Evolutionary conservation across 1,140 invertebrate species (phyloP).

Genomic region (Manduca sexta): DNA sequence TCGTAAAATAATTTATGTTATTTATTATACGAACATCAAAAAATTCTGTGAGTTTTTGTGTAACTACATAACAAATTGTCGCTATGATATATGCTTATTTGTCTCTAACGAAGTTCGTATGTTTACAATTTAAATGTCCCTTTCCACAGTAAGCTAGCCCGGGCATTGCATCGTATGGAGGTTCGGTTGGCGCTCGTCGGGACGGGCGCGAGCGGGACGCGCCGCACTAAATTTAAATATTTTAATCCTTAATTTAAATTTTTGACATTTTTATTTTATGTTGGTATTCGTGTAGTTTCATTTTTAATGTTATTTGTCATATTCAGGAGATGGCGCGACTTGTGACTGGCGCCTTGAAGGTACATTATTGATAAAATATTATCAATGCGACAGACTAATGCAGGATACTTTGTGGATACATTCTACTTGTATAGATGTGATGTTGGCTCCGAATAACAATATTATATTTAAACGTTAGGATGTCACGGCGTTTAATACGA

Average conservation of each 20-base stretch:
- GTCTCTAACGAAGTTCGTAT: background rate
- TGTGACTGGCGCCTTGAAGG: constrained; percentile 51
- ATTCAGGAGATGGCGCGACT: constrained; percentile 48
- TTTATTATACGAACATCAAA: no score
- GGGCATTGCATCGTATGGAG: constrained; percentile 15
- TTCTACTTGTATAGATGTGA: no score
- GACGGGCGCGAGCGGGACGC: constrained; percentile 42
- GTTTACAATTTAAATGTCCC: constrained; percentile 10
- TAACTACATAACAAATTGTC: no score
- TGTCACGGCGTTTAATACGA: no score
- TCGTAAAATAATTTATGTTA: no score
- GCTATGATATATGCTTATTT: no score
- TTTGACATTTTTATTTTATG: constrained; percentile 74
- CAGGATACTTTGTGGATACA: constrained; percentile 15
- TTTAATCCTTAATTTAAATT: constrained; percentile 74
- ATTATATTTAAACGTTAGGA: no score
- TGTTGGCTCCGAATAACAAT: no score
- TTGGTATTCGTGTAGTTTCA: constrained; percentile 71
- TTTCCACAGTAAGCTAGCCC: constrained; percentile 24
- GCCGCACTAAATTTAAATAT: constrained; percentile 72
- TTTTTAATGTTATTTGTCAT: constrained; percentile 73
- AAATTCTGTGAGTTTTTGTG: no score
- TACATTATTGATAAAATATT: constrained; percentile 31
- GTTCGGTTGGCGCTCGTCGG: constrained; percentile 19
- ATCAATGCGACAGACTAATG: constrained; percentile 19